These are phyloP conservation scores for Hippocampus mohnikei DNA, from an alignment of 2,113 vertebrate genomes.

Conservation along the genomic window DNA sequence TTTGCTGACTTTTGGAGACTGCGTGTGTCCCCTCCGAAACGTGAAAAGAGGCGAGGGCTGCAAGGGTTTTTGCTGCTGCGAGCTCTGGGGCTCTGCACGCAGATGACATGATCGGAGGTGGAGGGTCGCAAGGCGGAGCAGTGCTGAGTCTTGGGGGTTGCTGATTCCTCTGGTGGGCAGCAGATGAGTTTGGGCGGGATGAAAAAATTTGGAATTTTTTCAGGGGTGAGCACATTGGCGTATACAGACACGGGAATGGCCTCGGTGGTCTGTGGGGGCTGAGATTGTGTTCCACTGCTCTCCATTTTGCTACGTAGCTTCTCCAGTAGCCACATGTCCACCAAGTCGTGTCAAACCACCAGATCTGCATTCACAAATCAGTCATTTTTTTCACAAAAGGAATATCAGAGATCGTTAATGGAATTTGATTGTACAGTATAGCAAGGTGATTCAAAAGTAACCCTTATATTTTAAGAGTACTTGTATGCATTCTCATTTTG, in stretches of 20 bases:
- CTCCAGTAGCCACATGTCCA: slow-evolving; percentile 89
- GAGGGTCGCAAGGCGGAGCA: slow-evolving; percentile 70
- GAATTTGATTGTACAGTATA: neutral
- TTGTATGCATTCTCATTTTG: too few species aligned
- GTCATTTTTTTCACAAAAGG: neutral
- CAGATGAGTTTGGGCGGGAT: slow-evolving; percentile 89
- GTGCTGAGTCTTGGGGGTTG: slow-evolving; percentile 62
- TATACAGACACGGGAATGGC: slow-evolving; percentile 77
- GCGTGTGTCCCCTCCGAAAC: slow-evolving; percentile 71
- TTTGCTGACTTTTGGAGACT: slow-evolving; percentile 80
- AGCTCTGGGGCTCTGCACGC: slow-evolving; percentile 75
- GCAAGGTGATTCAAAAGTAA: too few species aligned
- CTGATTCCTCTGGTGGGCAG: slow-evolving; percentile 76
- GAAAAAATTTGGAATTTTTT: slow-evolving; percentile 95
- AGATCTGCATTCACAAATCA: slow-evolving; percentile 21
- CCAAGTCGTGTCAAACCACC: slow-evolving; percentile 34
- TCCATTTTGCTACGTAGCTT: slow-evolving; percentile 86
- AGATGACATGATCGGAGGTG: slow-evolving; percentile 78
- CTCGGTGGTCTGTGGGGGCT: slow-evolving; percentile 46
- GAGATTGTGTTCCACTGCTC: slow-evolving; percentile 61
- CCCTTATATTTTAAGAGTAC: too few species aligned
- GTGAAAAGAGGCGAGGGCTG: slow-evolving; percentile 82
- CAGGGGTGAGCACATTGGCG: slow-evolving; percentile 92
- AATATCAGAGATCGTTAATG: neutral
- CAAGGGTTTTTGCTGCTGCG: slow-evolving; percentile 74